These are phyloP conservation scores for Eulithis testata DNA, from an alignment of 2,888 invertebrate genomes.

Conservation along the genomic window DNA sequence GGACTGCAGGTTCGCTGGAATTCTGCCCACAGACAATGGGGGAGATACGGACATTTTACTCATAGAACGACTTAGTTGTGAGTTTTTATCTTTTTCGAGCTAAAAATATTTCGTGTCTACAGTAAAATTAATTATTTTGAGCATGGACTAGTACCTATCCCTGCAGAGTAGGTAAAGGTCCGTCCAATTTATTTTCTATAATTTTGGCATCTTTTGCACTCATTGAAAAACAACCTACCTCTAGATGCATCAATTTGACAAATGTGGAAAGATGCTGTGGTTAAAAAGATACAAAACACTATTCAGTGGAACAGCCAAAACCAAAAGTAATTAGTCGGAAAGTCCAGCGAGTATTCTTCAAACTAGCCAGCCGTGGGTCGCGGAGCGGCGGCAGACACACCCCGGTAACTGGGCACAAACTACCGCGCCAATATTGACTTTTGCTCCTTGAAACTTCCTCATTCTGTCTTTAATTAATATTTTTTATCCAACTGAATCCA, in stretches of 20 bases:
- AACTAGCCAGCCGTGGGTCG: conserved; percentile 45
- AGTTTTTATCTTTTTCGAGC: neutral
- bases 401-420: conserved; percentile 71
- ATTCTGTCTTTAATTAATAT: conserved; percentile 65
- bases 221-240: too few relatives aligned
- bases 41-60: conserved; percentile 47
- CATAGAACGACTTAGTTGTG: neutral
- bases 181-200: too few relatives aligned
- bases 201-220: too few relatives aligned
- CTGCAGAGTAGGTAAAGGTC: too few relatives aligned
- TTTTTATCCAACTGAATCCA: conserved; percentile 46
- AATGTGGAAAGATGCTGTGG: too few relatives aligned
- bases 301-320: neutral
- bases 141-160: too few relatives aligned
- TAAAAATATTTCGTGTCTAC: neutral
- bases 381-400: conserved; percentile 58
- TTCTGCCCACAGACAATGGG: conserved; percentile 72
- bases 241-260: too few relatives aligned
- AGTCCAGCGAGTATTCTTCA: neutral
- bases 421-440: conserved; percentile 76
- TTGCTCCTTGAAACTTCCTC: conserved; percentile 69
- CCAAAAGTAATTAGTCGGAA: neutral
- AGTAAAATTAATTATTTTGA: too few relatives aligned
- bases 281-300: too few relatives aligned
- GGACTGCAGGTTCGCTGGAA: conserved; percentile 80